Conservation (phyloP, 1,140 invertebrate species). For the Drosophila ohnishii region DNA sequence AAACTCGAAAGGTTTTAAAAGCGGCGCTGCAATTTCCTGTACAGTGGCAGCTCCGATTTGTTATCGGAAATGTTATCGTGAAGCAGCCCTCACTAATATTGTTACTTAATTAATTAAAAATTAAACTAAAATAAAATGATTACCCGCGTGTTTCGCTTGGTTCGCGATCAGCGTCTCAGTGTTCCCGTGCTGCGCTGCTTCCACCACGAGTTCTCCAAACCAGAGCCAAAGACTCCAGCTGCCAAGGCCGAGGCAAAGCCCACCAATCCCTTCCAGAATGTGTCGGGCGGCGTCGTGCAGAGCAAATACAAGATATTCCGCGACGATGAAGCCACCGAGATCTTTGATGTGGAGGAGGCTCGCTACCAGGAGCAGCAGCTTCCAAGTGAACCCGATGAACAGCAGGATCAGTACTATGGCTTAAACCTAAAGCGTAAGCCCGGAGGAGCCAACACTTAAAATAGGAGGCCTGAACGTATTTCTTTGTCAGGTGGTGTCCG, state of each 20-base stretch:
- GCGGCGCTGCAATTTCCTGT: not conserved
- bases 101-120: slow-evolving; percentile 32
- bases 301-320: slow-evolving; percentile 80
- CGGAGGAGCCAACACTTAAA: slow-evolving; percentile 1
- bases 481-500: slow-evolving; percentile 87
- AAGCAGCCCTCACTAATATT: slow-evolving; percentile 1
- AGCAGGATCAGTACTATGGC: slow-evolving; percentile 83
- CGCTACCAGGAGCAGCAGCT: slow-evolving; percentile 65
- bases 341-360: slow-evolving; percentile 88
- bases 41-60: not conserved
- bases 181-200: slow-evolving; percentile 68
- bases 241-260: slow-evolving; percentile 1
- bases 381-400: slow-evolving; percentile 30
- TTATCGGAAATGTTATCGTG: not conserved
- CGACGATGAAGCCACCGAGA: slow-evolving; percentile 86
- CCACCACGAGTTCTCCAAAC: slow-evolving; percentile 75
- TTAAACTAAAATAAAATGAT: slow-evolving; percentile 53
- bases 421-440: slow-evolving; percentile 85
- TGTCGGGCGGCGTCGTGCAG: slow-evolving; percentile 53
- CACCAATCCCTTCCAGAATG: slow-evolving; percentile 9
- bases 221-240: not conserved
- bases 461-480: not conserved
- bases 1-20: not conserved
- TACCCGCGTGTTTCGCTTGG: slow-evolving; percentile 61
- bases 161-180: slow-evolving; percentile 61